Percentiles rank a stretch among this genome's conserved stretches.
Evolutionary conservation across 2,888 invertebrate genomes (phyloP).

Genomic region (Tethea ocularis): DNA sequence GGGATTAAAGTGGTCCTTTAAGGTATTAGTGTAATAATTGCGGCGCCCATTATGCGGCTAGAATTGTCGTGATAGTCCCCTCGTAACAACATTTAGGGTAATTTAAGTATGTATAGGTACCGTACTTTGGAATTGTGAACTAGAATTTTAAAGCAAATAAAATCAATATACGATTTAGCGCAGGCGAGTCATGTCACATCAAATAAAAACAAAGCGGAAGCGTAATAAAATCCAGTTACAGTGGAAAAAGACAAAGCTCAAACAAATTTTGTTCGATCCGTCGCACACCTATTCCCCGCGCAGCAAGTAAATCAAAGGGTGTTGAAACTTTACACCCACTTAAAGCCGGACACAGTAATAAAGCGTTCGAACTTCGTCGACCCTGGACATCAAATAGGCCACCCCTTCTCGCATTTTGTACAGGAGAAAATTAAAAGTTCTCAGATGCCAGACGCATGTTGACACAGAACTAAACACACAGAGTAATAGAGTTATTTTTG

Average conservation of each 20-base stretch:
- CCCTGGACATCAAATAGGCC: constrained; percentile 79
- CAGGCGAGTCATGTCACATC: constrained; percentile 17
- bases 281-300: constrained; percentile 72
- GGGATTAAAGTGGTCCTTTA: constrained; percentile 81
- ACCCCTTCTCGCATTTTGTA: constrained; percentile 76
- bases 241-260: constrained; percentile 63
- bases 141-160: constrained; percentile 12
- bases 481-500: not conserved
- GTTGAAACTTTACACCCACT: constrained; percentile 84
- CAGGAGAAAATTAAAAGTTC: constrained; percentile 76
- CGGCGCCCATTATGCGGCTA: constrained; percentile 73
- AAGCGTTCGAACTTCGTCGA: constrained; percentile 81
- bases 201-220: constrained; percentile 46
- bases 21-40: constrained; percentile 82
- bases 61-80: constrained; percentile 58
- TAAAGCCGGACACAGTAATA: constrained; percentile 84
- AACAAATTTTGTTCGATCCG: constrained; percentile 65
- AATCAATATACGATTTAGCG: constrained; percentile 16
- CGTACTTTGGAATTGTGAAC: constrained; percentile 18
- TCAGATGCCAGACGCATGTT: constrained; percentile 55
- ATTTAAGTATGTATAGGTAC: constrained; percentile 34
- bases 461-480: constrained; percentile 16
- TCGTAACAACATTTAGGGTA: constrained; percentile 38
- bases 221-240: constrained; percentile 52
- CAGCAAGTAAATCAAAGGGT: constrained; percentile 83